Evolutionary conservation across 2,888 invertebrate species (phyloP), one percentile per base, ranked within the genome.

Genomic region (Thereva nobilitata): DNA sequence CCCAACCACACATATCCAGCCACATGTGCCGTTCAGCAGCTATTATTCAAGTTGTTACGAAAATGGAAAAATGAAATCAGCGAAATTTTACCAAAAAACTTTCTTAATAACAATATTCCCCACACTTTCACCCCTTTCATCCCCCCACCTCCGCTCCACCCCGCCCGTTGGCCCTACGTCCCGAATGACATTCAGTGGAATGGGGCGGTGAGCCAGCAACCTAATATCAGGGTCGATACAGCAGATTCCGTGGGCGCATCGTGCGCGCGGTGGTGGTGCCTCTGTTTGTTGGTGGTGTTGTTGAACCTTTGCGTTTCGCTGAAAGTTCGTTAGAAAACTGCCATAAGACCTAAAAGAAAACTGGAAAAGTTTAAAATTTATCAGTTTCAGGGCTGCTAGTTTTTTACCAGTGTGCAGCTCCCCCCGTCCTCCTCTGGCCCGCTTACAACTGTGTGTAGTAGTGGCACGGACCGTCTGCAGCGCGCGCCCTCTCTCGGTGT

Each of bases 321-420:
- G 61, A 61, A 61, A 61, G 61, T 61, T 61, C 61, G 61, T 61
- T 61, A 61, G 61, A 61, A 61, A 61, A 61, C 61, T 61, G 49
- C 49, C 23, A 23, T 61, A 61, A 61, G 61, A 50, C 61, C 50
- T 61, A 61, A 61, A 61, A 53, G 53, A 64, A 53, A 64, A 64
- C 42, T 64, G 64, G 53, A 64, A 53, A 64, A 64, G 53, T 64
- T 64, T 64, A 53, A 64, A 64, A 64, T 64, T 64, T 64, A 64
- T 64, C 53, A 64, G 52, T 64, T 64, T 64, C 64, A 53, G 53
- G 64, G 53, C 53, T 50, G 64, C 53, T 64, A 64, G 64, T 61
- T 61, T 47, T 47, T 50, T 23, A 1, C 23, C 61, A 61, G 41
- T 50, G 8, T 41, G 45, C 56, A 42, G 38, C 41, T 6, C 23